Evolutionary conservation across 2,888 invertebrate species (phyloP).

Genomic region (Eupithecia subumbrata): DNA sequence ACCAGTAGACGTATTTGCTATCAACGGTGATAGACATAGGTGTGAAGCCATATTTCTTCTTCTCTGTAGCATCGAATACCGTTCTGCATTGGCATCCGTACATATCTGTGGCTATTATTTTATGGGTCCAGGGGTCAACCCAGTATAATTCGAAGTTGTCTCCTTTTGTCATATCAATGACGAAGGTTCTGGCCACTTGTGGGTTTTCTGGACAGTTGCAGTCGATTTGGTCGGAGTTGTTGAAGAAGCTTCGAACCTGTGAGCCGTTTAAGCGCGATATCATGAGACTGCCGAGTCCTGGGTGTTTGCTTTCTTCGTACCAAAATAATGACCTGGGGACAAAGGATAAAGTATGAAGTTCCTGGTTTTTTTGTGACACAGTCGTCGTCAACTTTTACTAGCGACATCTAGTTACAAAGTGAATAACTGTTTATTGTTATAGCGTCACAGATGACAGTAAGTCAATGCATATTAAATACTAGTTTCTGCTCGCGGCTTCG

Average conservation of each 20-base stretch:
- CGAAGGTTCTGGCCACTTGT: constrained; percentile 85
- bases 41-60: constrained; percentile 82
- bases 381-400: too few relatives aligned
- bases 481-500: too few relatives aligned
- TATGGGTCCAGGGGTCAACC: constrained; percentile 85
- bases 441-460: too few relatives aligned
- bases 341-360: background rate
- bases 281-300: constrained; percentile 86
- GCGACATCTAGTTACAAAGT: too few relatives aligned
- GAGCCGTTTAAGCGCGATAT: constrained; percentile 85
- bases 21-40: constrained; percentile 88
- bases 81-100: constrained; percentile 87
- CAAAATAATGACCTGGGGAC: constrained; percentile 87
- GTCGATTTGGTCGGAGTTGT: constrained; percentile 55
- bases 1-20: constrained; percentile 90
- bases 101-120: constrained; percentile 86
- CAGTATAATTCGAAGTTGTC: constrained; percentile 84
- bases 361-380: too few relatives aligned
- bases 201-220: constrained; percentile 88
- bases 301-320: constrained; percentile 87
- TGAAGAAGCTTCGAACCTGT: constrained; percentile 84
- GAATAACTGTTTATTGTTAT: too few relatives aligned
- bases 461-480: too few relatives aligned
- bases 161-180: constrained; percentile 86
- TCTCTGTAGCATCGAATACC: constrained; percentile 81